Evolutionary conservation across 2,888 invertebrate genomes (phyloP).

Genomic region (Halictus ligatus): DNA sequence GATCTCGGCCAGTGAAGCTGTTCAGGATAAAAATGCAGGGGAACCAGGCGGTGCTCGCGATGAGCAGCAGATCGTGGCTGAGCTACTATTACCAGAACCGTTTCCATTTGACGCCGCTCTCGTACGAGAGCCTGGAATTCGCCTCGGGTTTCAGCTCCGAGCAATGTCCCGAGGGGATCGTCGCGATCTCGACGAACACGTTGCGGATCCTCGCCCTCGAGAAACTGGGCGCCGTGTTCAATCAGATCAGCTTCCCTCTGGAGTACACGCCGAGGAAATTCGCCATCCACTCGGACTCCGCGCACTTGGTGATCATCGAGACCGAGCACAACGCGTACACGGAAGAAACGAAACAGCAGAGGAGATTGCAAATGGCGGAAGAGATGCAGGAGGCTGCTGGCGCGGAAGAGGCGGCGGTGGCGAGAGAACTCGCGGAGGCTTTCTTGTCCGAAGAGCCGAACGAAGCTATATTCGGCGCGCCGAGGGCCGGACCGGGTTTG

Average conservation of each 20-base stretch:
- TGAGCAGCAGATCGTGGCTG: slow-evolving; percentile 99
- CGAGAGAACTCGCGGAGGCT: slow-evolving; percentile 98
- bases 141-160: slow-evolving; percentile 98
- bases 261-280: slow-evolving; percentile 98
- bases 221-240: slow-evolving; percentile 99
- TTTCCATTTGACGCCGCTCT: slow-evolving; percentile 97
- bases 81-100: slow-evolving; percentile 99
- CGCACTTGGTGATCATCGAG: slow-evolving; percentile 95
- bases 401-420: slow-evolving; percentile 97
- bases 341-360: slow-evolving; percentile 96
- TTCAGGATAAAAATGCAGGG: slow-evolving; percentile 98
- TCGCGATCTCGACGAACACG: slow-evolving; percentile 99
- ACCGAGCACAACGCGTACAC: slow-evolving; percentile 99
- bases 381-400: slow-evolving; percentile 99
- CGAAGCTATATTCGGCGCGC: slow-evolving; percentile 97
- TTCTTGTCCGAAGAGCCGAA: slow-evolving; percentile 97
- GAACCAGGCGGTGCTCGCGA: slow-evolving; percentile 97
- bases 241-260: slow-evolving; percentile 96
- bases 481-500: slow-evolving; percentile 97
- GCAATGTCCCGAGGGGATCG: slow-evolving; percentile 99
- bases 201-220: slow-evolving; percentile 98
- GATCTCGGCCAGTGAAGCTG: slow-evolving; percentile 97
- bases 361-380: slow-evolving; percentile 98
- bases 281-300: slow-evolving; percentile 95
- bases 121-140: slow-evolving; percentile 98